Evolutionary conservation across 2,797 vertebrate species (phyloP).

Genomic region (Monodelphis domestica): DNA sequence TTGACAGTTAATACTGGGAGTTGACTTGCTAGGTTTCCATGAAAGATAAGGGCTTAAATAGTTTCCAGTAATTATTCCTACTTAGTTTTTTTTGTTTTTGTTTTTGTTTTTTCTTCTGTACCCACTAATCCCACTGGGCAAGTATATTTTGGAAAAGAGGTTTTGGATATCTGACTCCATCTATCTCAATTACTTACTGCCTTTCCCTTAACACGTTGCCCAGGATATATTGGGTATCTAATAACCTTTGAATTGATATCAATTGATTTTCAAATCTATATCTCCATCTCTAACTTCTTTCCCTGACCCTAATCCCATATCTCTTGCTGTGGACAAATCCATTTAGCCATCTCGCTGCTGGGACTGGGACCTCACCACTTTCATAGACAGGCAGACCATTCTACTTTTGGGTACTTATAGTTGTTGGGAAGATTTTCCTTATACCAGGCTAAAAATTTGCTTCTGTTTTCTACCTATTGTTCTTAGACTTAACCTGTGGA

Average conservation of each 20-base stretch:
- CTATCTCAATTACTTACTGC: not conserved
- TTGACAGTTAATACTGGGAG: not conserved
- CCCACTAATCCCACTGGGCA: not conserved
- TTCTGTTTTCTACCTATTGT: not conserved
- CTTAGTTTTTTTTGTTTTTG: too few relatives aligned
- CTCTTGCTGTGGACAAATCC: not conserved
- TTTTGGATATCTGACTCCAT: not conserved
- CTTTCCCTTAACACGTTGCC: not conserved
- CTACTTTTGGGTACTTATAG: not conserved
- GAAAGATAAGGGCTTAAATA: not conserved
- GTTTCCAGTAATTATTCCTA: not conserved
- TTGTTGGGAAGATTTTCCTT: not conserved
- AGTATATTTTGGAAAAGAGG: not conserved
- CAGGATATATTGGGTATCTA: not conserved
- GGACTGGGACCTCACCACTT: not conserved
- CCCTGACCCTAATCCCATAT: not conserved
- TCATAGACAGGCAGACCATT: not conserved
- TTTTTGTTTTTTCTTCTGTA: not conserved
- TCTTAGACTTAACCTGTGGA: not conserved
- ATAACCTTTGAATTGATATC: not conserved
- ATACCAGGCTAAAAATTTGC: not conserved
- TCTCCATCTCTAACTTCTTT: not conserved
- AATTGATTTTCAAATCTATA: not conserved
- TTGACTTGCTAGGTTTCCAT: not conserved
- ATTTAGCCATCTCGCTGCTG: not conserved